Evolutionary conservation across 2,888 invertebrate species (phyloP).

Genomic region (Brachynemurus nebulosus): DNA sequence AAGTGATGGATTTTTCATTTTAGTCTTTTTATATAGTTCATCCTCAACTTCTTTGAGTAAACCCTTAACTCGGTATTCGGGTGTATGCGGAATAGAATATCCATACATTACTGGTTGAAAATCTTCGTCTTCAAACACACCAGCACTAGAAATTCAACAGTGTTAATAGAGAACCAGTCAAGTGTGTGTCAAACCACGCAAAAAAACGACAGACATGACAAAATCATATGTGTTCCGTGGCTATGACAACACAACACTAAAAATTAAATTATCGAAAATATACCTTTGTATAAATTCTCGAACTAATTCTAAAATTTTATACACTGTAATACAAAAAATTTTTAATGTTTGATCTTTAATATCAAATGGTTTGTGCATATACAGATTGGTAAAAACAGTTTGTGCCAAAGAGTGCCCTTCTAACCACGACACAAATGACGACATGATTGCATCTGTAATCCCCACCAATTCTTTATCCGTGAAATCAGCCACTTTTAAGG

Average conservation of each 20-base stretch:
- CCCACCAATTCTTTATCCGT: conserved; percentile 73
- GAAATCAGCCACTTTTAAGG: conserved; percentile 62
- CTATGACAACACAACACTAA: no score
- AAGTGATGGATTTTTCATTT: conserved; percentile 22
- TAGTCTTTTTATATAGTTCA: conserved; percentile 59
- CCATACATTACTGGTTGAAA: conserved; percentile 90
- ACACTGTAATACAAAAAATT: conserved; percentile 73
- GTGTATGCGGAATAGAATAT: conserved; percentile 70
- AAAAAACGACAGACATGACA: no score
- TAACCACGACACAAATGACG: conserved; percentile 92
- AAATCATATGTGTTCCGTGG: no score
- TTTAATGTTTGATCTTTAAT: conserved; percentile 72
- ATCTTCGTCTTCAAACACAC: conserved; percentile 91
- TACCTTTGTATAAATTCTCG: conserved; percentile 79
- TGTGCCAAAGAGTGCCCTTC: conserved; percentile 95
- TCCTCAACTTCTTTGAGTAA: conserved; percentile 86
- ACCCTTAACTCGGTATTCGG: conserved; percentile 64
- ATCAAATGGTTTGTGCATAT: conserved; percentile 78
- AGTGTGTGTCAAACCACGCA: no score
- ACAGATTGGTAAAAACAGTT: conserved; percentile 93
- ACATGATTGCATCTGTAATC: conserved; percentile 85
- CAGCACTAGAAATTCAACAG: conserved; percentile 54
- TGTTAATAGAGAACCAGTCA: no score
- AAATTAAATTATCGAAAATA: no score
- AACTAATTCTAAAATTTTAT: conserved; percentile 80